phyloP scores from a whole-genome alignment of 2,797 vertebrate genomes.

The Falco naumanni region DNA sequence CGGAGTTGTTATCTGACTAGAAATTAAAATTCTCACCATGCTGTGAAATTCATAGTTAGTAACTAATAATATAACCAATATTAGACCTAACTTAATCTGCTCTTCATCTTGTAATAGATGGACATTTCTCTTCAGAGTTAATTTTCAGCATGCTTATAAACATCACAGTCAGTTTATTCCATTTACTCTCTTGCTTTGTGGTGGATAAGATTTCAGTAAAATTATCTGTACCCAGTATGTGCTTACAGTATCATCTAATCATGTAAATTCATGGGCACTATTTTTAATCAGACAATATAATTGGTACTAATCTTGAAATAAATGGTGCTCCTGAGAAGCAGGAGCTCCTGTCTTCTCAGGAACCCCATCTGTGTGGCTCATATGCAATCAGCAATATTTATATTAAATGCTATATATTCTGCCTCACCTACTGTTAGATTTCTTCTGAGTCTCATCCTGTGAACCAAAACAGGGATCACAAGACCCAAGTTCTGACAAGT shows the following conservation, averaged over 20 bases:
- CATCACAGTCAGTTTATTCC: not conserved
- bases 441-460: not conserved
- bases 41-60: not conserved
- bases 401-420: slow-evolving; percentile 51
- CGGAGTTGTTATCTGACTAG: not conserved
- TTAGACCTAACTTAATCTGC: not conserved
- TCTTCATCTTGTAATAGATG: not conserved
- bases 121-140: slow-evolving; percentile 7
- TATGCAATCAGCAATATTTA: slow-evolving; percentile 58
- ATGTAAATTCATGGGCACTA: slow-evolving; percentile 60
- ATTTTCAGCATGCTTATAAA: slow-evolving; percentile 35
- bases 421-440: slow-evolving; percentile 31
- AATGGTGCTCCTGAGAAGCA: slow-evolving; percentile 48
- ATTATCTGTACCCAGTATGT: slow-evolving; percentile 45
- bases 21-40: not conserved
- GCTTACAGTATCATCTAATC: slow-evolving; percentile 54
- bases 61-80: not conserved
- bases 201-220: not conserved
- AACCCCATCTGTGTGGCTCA: slow-evolving; percentile 45
- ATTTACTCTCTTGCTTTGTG: slow-evolving; percentile 7
- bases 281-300: slow-evolving; percentile 71
- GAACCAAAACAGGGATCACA: slow-evolving; percentile 5
- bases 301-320: slow-evolving; percentile 65
- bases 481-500: not conserved
- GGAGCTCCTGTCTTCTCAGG: slow-evolving; percentile 41